Percentiles rank a stretch among this genome's conserved stretches.
Conservation (phyloP, 64 coral and sea anemone species). For the Cladopsammia gracilis region DNA sequence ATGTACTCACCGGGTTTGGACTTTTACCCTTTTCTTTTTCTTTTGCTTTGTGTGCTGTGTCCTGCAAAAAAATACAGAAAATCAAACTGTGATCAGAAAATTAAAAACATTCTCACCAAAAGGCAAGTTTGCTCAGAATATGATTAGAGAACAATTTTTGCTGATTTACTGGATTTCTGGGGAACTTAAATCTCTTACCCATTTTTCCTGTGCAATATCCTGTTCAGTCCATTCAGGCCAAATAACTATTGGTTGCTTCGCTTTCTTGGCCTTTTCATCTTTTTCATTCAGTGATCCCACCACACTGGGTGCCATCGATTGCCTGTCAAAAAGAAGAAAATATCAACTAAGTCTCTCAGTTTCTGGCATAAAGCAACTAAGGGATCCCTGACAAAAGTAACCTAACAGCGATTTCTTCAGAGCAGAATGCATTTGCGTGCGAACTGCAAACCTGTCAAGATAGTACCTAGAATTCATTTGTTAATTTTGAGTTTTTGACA, state of each 20-base stretch:
- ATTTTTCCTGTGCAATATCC: slow-evolving; percentile 86
- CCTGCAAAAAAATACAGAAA: slow-evolving; percentile 44
- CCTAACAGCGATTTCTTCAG: too few relatives aligned
- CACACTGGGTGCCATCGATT: slow-evolving; percentile 86
- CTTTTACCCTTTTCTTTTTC: slow-evolving; percentile 99
- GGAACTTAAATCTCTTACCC: slow-evolving; percentile 18
- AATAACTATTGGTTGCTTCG: slow-evolving; percentile 85
- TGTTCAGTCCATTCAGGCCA: slow-evolving; percentile 99
- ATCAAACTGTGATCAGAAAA: background rate
- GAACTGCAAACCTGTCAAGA: too few relatives aligned
- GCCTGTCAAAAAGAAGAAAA: slow-evolving; percentile 38
- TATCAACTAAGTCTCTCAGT: background rate
- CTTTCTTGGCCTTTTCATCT: slow-evolving; percentile 87
- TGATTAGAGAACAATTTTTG: too few relatives aligned
- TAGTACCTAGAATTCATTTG: too few relatives aligned
- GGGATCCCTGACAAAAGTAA: too few relatives aligned
- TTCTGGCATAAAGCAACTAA: too few relatives aligned
- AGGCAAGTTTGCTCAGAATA: too few relatives aligned
- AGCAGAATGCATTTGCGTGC: too few relatives aligned
- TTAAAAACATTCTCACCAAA: too few relatives aligned
- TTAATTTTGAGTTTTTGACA: too few relatives aligned
- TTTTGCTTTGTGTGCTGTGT: slow-evolving; percentile 91
- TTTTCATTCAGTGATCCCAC: slow-evolving; percentile 91
- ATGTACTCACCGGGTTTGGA: slow-evolving; percentile 88
- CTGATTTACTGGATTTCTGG: too few relatives aligned